These are phyloP conservation scores for Psammodynastes pulverulentus DNA, from an alignment of 2,113 vertebrate genomes.

Conservation along the genomic window DNA sequence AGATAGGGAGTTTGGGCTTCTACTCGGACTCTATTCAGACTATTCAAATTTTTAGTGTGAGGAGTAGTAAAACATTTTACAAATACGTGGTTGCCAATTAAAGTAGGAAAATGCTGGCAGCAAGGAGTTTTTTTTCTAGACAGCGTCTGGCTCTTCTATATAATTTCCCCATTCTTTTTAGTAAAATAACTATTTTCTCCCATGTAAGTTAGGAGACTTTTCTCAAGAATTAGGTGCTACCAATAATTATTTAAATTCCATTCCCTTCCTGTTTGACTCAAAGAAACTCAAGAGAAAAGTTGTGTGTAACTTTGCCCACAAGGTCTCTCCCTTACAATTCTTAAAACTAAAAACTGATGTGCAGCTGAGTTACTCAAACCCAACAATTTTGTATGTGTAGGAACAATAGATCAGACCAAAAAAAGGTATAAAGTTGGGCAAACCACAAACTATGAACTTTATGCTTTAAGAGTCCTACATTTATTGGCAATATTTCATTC, in stretches of 20 bases:
- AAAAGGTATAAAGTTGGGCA: not conserved
- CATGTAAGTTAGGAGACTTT: not conserved
- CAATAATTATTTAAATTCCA: not conserved
- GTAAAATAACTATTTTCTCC: conserved; percentile 7
- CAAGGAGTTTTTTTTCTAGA: not conserved
- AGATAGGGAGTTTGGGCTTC: not conserved
- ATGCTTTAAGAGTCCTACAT: not conserved
- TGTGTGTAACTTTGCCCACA: not conserved
- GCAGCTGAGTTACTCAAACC: not conserved
- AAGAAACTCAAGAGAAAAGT: not conserved
- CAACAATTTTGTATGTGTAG: not conserved
- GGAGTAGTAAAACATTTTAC: not conserved
- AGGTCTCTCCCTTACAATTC: not conserved
- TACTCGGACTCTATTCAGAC: not conserved
- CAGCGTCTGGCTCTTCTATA: not conserved
- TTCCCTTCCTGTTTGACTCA: not conserved
- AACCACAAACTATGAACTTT: not conserved
- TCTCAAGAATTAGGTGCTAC: not conserved
- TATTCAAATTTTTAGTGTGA: not conserved
- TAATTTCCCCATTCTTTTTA: not conserved
- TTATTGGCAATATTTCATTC: not conserved
- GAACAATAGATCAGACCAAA: not conserved
- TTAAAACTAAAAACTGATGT: not conserved
- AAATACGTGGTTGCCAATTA: not conserved
- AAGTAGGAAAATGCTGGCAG: not conserved